Conservation (phyloP, 1,140 invertebrate species). For the Ceratina australensis region DNA sequence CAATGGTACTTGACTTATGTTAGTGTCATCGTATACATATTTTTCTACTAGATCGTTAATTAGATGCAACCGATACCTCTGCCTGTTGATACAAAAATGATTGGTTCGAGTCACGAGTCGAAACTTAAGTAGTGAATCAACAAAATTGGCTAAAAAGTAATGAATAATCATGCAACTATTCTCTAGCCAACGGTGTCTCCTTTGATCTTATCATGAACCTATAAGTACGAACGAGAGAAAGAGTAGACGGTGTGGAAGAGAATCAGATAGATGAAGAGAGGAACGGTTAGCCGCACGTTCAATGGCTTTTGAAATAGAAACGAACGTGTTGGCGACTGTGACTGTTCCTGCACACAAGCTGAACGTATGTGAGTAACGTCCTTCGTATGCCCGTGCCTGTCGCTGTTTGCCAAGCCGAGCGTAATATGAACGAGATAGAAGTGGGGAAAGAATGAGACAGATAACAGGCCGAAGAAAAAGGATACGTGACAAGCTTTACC, state of each 20-base stretch:
- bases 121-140: too few relatives aligned
- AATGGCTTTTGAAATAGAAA: slow-evolving; percentile 38
- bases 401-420: slow-evolving; percentile 65
- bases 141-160: slow-evolving; percentile 19
- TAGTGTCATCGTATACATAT: not conserved
- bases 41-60: not conserved
- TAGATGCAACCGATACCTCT: too few relatives aligned
- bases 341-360: not conserved
- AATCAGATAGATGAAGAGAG: not conserved
- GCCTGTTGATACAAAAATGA: too few relatives aligned
- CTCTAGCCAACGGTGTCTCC: not conserved
- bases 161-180: not conserved
- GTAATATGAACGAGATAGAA: slow-evolving; percentile 49
- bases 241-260: not conserved
- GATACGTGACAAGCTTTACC: slow-evolving; percentile 26
- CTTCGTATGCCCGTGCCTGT: slow-evolving; percentile 62
- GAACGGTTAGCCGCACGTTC: slow-evolving; percentile 36
- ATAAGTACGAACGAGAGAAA: not conserved
- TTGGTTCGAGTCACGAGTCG: not conserved
- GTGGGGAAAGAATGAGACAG: slow-evolving; percentile 1
- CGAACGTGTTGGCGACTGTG: not conserved
- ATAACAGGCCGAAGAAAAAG: slow-evolving; percentile 23
- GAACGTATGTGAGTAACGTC: slow-evolving; percentile 41
- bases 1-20: not conserved
- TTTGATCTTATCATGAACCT: not conserved